Conservation (phyloP, 2,113 vertebrate genomes). For the Tetrax tetrax region DNA sequence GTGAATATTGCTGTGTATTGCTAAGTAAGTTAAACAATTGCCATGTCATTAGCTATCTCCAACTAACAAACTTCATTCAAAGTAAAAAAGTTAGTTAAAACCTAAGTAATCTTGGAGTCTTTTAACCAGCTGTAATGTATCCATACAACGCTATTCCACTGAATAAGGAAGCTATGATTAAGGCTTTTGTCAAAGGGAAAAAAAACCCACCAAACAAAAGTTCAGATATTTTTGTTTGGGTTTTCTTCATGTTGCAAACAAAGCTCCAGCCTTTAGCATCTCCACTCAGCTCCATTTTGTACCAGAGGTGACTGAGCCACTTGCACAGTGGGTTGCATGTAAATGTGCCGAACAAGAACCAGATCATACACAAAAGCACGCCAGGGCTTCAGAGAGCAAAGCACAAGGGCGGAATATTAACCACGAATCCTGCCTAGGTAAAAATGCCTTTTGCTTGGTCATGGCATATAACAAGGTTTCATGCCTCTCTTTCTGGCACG, state of each 20-base stretch:
- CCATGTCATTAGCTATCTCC: background rate
- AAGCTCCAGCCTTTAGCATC: background rate
- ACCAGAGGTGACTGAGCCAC: background rate
- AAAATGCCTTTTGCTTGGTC: conserved; percentile 32
- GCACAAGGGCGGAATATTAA: conserved; percentile 56
- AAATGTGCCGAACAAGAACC: conserved; percentile 33
- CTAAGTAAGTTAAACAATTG: conserved; percentile 1
- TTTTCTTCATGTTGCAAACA: background rate
- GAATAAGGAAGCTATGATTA: background rate
- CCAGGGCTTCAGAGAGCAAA: background rate
- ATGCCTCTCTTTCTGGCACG: conserved; percentile 5
- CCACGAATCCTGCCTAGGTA: conserved; percentile 9
- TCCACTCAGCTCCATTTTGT: background rate
- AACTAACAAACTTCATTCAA: background rate
- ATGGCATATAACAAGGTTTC: conserved; percentile 29
- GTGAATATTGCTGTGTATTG: background rate
- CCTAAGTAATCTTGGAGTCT: background rate
- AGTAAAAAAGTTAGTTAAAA: background rate
- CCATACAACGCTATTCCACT: background rate
- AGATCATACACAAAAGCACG: conserved; percentile 18
- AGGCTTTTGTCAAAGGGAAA: background rate
- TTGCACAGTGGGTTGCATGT: background rate
- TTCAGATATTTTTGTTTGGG: background rate
- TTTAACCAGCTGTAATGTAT: background rate
- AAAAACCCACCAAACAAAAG: too few species aligned